phyloP scores from a whole-genome alignment of 2,888 invertebrate genomes.

The Eristalis intricaria region DNA sequence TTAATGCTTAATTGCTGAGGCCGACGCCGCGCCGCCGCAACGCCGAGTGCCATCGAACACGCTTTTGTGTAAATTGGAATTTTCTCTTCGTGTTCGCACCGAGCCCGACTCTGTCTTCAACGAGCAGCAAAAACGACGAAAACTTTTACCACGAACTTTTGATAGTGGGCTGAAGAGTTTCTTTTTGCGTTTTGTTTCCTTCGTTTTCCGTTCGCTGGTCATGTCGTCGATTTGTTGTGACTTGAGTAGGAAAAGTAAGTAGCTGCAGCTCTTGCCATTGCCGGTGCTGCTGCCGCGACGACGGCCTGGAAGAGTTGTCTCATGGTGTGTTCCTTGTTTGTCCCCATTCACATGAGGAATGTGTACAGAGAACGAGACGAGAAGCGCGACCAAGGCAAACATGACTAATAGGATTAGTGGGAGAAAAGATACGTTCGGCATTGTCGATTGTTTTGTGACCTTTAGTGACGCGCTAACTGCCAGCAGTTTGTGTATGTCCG shows the following conservation, averaged over 20 bases:
- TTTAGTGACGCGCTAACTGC: constrained; percentile 66
- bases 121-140: constrained; percentile 36
- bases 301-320: constrained; percentile 17
- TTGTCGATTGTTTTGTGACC: constrained; percentile 66
- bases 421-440: constrained; percentile 60
- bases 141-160: constrained; percentile 71
- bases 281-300: neutral
- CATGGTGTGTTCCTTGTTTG: constrained; percentile 56
- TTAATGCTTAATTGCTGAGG: constrained; percentile 66
- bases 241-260: constrained; percentile 68
- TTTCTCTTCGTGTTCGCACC: constrained; percentile 70
- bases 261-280: constrained; percentile 28
- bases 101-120: constrained; percentile 21
- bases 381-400: constrained; percentile 37
- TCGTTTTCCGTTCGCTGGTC: constrained; percentile 34
- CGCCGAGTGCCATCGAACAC: constrained; percentile 51
- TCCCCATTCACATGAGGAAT: constrained; percentile 71
- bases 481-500: constrained; percentile 57
- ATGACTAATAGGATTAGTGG: constrained; percentile 67
- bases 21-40: constrained; percentile 25
- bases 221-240: constrained; percentile 72
- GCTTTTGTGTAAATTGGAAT: constrained; percentile 71
- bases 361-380: constrained; percentile 47
- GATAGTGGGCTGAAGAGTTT: constrained; percentile 68
- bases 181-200: constrained; percentile 31